Base-by-base conservation (phyloP, 2,888 invertebrate genomes). In the Cephus sareptanus region DNA sequence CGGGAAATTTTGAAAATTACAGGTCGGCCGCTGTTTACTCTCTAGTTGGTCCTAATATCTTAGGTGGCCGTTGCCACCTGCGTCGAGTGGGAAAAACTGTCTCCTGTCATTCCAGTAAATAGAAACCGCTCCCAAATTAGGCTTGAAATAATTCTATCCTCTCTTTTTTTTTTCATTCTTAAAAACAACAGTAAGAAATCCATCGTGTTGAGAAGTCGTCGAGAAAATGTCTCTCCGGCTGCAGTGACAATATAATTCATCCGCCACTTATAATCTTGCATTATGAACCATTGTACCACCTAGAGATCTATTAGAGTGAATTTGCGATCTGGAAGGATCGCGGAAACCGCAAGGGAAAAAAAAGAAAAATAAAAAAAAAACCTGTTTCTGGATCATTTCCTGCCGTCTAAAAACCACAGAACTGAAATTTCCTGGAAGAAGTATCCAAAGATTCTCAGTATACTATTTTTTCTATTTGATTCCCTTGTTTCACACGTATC, bases 211-310 rank as follows among this genome's bases (percentile, higher is more conserved):
- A 23, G 56, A 56, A 56, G 23, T 56, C 56, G 6, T 56, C 9
- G 9, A 56, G 56, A 56, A 56, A 56, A 56, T 56, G 56, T 56
- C 56, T 23, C 1, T 23, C 56, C 56, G 56, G 23, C 23, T 56
- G 56, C 23, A 56, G 56, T 56, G 56, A 56, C 56, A 56, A 56
- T 56, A 56, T 15, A 56, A 56, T 56, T 56, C 56, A 56, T 56
- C 56, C 56, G 56, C 56, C 56, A 56, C 56, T 56, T 56, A 56
- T 23, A 56, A 56, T 23, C 79, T 82, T 23, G 77, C 73, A 80
- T 82, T 82, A 80, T 68, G 70, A 73, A 69, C 73, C 79, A 69
- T 80, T 78, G 78, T 75, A 37, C 76, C 74, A 74, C 75, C 75
- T 40, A 56, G 31, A 74, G 74, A 12, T 70, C 73, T 34, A 23